Evolutionary conservation across 2,797 vertebrate species (phyloP).

Genomic region (Sebastes vulpes): DNA sequence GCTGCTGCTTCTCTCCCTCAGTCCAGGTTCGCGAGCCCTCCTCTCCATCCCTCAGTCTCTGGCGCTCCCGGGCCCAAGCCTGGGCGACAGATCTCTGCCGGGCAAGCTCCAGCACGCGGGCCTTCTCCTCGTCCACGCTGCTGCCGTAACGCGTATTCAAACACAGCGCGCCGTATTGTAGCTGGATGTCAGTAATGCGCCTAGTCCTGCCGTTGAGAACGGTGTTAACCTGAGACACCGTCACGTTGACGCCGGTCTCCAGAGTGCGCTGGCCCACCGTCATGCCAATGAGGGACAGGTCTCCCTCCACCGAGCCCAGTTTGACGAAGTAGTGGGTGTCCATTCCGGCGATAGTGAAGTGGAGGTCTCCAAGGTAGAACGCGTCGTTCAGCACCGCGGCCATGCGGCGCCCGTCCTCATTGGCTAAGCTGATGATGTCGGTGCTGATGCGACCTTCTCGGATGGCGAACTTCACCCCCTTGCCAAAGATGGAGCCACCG

Average conservation of each 20-base stretch:
- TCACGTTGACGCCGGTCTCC: conserved; percentile 96
- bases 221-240: conserved; percentile 96
- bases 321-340: conserved; percentile 98
- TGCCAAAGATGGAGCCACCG: conserved; percentile 93
- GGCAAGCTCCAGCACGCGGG: conserved; percentile 92
- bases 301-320: conserved; percentile 90
- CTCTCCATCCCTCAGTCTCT: conserved; percentile 96
- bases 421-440: conserved; percentile 96
- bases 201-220: conserved; percentile 94
- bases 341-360: conserved; percentile 91
- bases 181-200: conserved; percentile 96
- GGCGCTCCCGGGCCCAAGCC: conserved; percentile 94
- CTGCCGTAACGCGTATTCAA: conserved; percentile 96
- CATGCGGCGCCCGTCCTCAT: conserved; percentile 93
- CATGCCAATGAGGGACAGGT: conserved; percentile 95
- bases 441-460: conserved; percentile 92
- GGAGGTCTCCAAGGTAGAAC: conserved; percentile 93
- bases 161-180: conserved; percentile 90
- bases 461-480: conserved; percentile 96
- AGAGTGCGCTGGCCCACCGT: conserved; percentile 93
- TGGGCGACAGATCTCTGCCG: conserved; percentile 91
- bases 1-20: conserved; percentile 96
- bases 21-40: conserved; percentile 96
- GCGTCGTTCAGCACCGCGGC: conserved; percentile 94
- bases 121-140: conserved; percentile 94